Evolutionary conservation across 2,113 vertebrate species (phyloP).

Genomic region (Pachyramphus minor): DNA sequence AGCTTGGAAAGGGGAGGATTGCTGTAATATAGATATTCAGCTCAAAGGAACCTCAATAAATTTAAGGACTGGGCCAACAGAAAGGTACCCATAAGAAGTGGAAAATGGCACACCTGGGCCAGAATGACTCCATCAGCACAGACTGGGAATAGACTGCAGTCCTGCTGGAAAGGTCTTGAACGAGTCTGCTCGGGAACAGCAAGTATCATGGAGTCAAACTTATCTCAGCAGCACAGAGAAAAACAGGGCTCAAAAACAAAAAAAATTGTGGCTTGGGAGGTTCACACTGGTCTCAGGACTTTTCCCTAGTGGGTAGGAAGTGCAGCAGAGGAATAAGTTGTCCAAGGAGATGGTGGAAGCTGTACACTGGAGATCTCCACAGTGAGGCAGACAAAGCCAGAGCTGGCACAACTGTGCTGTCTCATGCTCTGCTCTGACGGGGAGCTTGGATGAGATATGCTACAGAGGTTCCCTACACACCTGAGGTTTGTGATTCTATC

Average conservation of each 20-base stretch:
- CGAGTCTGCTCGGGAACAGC: not conserved
- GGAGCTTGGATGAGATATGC: not conserved
- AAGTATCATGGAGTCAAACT: not conserved
- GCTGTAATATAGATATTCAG: fast-evolving
- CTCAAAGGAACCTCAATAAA: not conserved
- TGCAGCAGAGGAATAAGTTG: not conserved
- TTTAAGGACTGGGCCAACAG: not conserved
- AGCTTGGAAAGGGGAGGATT: not conserved
- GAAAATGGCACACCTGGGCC: not conserved
- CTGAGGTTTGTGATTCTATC: not conserved
- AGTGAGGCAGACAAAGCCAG: not conserved
- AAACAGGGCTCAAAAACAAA: not conserved
- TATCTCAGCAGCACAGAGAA: not conserved
- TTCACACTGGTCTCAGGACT: not conserved
- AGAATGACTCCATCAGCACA: not conserved
- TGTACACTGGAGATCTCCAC: not conserved
- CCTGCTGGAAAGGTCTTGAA: not conserved
- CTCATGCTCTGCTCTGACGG: not conserved
- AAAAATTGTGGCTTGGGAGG: not conserved
- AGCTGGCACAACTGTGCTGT: fast-evolving
- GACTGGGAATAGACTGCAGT: not conserved
- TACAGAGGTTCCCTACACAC: not conserved
- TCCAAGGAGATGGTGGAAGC: not conserved
- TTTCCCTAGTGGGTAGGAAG: not conserved
- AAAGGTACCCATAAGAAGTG: not conserved